Conservation (phyloP, 2,113 vertebrate genomes). For the Tupaia tana region DNA sequence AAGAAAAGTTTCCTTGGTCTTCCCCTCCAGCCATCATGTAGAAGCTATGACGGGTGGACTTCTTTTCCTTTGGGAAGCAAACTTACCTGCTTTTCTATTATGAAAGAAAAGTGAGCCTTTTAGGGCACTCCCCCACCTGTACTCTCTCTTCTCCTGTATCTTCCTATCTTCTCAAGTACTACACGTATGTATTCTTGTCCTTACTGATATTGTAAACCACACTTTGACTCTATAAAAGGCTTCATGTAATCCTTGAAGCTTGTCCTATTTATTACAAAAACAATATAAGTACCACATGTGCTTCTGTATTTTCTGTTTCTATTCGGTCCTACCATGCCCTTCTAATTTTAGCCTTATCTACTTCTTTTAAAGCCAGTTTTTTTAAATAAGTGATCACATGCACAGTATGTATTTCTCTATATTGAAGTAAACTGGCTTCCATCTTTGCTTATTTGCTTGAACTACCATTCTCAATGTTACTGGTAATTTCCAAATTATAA, state of each 20-base stretch:
- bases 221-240: not conserved
- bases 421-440: not conserved
- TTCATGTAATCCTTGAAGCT: too few relatives aligned
- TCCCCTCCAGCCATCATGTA: not conserved
- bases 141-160: not conserved
- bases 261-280: too few relatives aligned
- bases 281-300: too few relatives aligned
- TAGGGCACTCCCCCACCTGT: not conserved
- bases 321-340: not conserved
- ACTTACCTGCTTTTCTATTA: not conserved
- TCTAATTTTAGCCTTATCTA: not conserved
- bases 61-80: not conserved
- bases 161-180: not conserved
- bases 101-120: not conserved
- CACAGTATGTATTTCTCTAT: not conserved
- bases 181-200: not conserved
- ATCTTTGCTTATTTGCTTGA: not conserved
- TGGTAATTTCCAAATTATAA: not conserved
- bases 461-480: not conserved
- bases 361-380: not conserved
- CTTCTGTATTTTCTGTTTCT: not conserved
- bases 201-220: not conserved
- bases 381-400: not conserved
- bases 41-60: not conserved
- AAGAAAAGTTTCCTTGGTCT: not conserved